Percentiles rank a stretch among this genome's conserved stretches.
Evolutionary conservation across 2,888 invertebrate genomes (phyloP).

Genomic region (Drosophila anceps): DNA sequence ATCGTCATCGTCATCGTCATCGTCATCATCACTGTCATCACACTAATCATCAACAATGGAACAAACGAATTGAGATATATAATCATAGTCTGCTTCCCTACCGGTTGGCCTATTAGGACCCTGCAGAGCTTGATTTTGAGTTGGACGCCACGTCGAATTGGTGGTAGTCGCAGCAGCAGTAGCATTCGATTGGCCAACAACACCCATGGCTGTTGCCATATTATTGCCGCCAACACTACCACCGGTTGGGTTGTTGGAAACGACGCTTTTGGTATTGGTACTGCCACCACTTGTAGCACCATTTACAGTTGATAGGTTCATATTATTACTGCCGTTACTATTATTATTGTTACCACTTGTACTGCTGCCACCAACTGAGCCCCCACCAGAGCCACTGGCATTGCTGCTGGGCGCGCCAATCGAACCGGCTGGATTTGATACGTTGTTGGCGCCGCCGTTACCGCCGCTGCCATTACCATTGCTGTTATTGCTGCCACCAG

Average conservation of each 20-base stretch:
- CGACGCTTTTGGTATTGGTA: conserved; percentile 37
- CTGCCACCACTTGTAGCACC: conserved; percentile 38
- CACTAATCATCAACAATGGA: conserved; percentile 85
- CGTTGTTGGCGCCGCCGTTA: conserved; percentile 49
- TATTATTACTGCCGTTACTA: conserved; percentile 11
- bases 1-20: conserved; percentile 14
- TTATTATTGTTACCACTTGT: conserved; percentile 52
- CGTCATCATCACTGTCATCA: conserved; percentile 20
- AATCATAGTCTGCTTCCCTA: conserved; percentile 84
- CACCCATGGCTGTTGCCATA: conserved; percentile 32
- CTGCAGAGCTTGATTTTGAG: conserved; percentile 81
- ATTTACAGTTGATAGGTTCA: conserved; percentile 35
- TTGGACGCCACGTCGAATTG: conserved; percentile 74
- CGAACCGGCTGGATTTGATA: conserved; percentile 9
- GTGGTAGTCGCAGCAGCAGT: conserved; percentile 44
- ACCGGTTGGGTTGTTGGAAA: conserved; percentile 37
- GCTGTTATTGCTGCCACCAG: conserved; percentile 44
- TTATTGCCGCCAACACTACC: conserved; percentile 53
- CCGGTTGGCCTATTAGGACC: conserved; percentile 84
- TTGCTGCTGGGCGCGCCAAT: conserved; percentile 16
- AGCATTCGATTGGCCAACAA: conserved; percentile 38
- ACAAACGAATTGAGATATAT: conserved; percentile 85
- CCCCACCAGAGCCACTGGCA: conserved; percentile 25
- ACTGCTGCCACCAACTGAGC: conserved; percentile 22
- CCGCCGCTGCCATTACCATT: conserved; percentile 48